Conservation (phyloP, 2,797 vertebrate genomes). For the Vipera latastei region DNA sequence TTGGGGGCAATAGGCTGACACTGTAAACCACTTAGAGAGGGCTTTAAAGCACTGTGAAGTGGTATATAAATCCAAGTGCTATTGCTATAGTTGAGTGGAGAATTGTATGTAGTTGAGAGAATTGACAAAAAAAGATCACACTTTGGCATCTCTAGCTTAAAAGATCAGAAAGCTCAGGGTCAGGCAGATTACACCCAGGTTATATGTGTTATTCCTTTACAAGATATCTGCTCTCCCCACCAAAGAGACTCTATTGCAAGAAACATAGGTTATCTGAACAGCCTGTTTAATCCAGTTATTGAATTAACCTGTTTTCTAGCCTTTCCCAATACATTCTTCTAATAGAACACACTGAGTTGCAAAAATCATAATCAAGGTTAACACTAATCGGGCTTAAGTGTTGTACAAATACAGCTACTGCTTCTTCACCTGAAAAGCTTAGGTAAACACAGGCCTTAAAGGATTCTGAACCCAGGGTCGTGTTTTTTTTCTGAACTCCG, state of each 20-base stretch:
- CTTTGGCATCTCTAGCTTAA: not conserved
- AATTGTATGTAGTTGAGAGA: too few relatives aligned
- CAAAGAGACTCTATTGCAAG: not conserved
- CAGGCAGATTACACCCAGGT: not conserved
- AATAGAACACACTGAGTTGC: not conserved
- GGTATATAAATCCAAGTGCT: too few relatives aligned
- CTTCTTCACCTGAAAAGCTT: not conserved
- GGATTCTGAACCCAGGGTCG: not conserved
- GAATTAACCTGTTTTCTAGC: not conserved
- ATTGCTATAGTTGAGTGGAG: not conserved
- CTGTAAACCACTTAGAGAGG: too few relatives aligned
- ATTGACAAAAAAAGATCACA: not conserved
- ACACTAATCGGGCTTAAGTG: not conserved
- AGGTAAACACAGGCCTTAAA: not conserved
- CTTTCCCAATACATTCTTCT: not conserved
- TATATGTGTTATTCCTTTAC: not conserved
- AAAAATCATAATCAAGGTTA: not conserved
- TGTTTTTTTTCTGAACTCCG: not conserved
- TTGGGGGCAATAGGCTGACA: too few relatives aligned
- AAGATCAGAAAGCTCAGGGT: not conserved
- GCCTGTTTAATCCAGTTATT: not conserved
- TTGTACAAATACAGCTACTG: not conserved
- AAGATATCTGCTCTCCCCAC: not conserved
- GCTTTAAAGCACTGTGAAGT: too few relatives aligned
- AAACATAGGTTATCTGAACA: not conserved